phyloP scores from a whole-genome alignment of 2,797 vertebrate genomes.

The Channallabes apus region DNA sequence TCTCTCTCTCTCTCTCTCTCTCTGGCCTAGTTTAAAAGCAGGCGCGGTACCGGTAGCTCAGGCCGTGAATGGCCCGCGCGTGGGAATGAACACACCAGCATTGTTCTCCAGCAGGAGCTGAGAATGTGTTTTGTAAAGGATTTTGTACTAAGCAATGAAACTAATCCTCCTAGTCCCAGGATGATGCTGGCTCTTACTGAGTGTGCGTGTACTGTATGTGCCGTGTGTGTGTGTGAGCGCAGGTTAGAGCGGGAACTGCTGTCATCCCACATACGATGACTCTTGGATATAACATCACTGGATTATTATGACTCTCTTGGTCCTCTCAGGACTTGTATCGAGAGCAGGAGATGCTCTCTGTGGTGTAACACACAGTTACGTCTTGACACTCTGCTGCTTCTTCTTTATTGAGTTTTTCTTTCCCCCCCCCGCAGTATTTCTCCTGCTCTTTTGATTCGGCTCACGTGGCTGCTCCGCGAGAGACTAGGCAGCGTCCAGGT shows the following conservation, averaged over 20 bases:
- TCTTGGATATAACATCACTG: background rate
- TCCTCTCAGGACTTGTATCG: constrained; percentile 1
- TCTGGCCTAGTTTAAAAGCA: constrained; percentile 65
- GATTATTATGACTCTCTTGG: background rate
- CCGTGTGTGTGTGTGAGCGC: background rate
- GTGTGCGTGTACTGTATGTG: background rate
- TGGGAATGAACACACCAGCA: constrained; percentile 63
- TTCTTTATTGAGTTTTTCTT: background rate
- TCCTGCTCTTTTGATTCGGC: background rate
- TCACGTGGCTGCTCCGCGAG: constrained; percentile 25
- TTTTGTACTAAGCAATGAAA: constrained; percentile 42
- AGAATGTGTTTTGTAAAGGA: constrained; percentile 41
- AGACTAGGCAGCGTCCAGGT: constrained; percentile 61
- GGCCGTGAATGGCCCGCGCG: constrained; percentile 59
- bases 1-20: constrained; percentile 23
- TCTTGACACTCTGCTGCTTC: background rate
- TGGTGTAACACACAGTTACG: background rate
- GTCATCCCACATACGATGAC: background rate
- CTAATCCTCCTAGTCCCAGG: constrained; percentile 34
- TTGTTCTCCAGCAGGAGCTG: constrained; percentile 48
- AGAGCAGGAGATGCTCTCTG: background rate
- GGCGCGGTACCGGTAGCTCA: constrained; percentile 65
- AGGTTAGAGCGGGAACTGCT: background rate
- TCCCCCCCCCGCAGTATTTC: background rate
- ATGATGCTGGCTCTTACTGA: constrained; percentile 15